Percentiles rank a stretch among this genome's conserved stretches.
Conservation (phyloP, 2,113 vertebrate genomes). For the Dasypus novemcinctus region DNA sequence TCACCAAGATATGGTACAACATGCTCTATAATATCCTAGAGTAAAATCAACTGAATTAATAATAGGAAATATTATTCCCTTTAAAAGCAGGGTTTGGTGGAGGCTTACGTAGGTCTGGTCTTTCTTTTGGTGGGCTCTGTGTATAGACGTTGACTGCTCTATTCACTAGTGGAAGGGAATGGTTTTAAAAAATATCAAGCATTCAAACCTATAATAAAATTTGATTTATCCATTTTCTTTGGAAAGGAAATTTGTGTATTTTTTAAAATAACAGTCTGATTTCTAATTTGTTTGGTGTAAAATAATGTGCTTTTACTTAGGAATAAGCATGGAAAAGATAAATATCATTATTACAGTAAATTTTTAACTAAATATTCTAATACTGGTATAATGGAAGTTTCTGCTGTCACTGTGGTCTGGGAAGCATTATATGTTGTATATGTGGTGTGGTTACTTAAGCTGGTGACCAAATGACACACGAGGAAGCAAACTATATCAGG, state of each 20-base stretch:
- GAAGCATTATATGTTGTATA: neutral
- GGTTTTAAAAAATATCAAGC: neutral
- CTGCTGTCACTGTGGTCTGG: neutral
- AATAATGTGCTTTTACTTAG: neutral
- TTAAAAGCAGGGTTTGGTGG: neutral
- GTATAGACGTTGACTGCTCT: neutral
- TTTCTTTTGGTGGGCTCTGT: neutral
- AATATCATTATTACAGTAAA: neutral
- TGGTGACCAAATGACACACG: neutral
- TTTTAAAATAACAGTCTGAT: neutral
- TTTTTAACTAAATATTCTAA: neutral
- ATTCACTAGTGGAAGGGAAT: neutral
- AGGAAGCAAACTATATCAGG: neutral
- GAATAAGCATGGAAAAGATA: neutral
- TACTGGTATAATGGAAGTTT: neutral
- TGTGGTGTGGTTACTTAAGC: neutral
- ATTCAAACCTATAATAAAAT: neutral
- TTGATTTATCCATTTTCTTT: neutral
- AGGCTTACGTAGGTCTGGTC: neutral
- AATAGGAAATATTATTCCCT: neutral
- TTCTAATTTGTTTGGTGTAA: neutral
- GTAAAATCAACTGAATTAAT: conserved; percentile 22
- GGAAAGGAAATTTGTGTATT: neutral
- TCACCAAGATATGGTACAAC: neutral
- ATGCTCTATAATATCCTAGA: neutral